Base-by-base conservation (phyloP, 2,888 invertebrate species). In the Thymelicus lineola region DNA sequence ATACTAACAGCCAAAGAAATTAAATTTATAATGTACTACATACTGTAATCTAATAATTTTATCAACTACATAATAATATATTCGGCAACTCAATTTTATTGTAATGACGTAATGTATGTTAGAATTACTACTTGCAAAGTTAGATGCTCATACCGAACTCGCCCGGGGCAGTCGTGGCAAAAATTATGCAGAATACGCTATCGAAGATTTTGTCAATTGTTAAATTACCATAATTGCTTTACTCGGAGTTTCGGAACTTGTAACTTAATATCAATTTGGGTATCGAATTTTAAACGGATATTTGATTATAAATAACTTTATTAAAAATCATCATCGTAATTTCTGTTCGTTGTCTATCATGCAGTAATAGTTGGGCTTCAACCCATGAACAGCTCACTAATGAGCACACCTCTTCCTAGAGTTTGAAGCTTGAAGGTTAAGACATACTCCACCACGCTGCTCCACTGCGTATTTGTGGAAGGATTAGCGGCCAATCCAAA, bases 21-120 rank as follows among this genome's bases (percentile, higher is more conserved):
- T 28, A 28, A 28, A 3, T 28, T 28, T 28, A 28, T 28, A 28
- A 28, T 28, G 5, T 28, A 28, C 28, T 28, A 28, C 28, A 3
- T 20, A 20, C 1, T 28, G 3, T 28, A 28, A 5, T 28, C 1
- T n/a, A n/a, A n/a, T n/a, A n/a, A n/a, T n/a, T n/a, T 28, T 28
- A 28, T 28, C 28, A 28, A 28, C 28, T 28, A 28, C 28, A 28
- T 5, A n/a, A n/a, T n/a, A n/a, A n/a, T n/a, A 66, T 67, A 20
- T 67, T 67, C 60, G 42, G 28, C n/a, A n/a, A n/a, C 5, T 28
- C 38, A 53, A 50, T 60, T 67, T 60, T 60, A 67, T 67, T 50
- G 42, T 50, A 60, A 67, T 60, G 53, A 67, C 53, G 53, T 42
- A 42, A 10, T 38, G 0, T 9, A 53, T 60, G 50, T 42, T 67